Conservation (phyloP, 2,113 vertebrate species). For the Datnioides undecimradiatus region DNA sequence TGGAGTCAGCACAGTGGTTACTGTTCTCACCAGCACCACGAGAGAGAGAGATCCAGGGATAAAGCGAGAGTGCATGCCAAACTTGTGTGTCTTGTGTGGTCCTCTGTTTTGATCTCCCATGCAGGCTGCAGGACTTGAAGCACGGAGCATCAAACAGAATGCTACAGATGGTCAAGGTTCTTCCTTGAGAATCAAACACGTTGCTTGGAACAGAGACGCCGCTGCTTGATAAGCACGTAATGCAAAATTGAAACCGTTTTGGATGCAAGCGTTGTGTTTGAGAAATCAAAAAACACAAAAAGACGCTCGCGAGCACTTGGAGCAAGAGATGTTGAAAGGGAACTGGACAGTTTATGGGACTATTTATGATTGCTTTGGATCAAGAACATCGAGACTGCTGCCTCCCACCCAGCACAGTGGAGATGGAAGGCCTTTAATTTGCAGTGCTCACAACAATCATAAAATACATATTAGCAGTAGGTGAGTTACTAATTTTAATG, state of each 20-base stretch:
- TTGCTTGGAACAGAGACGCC: slow-evolving; percentile 19
- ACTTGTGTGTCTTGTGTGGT: slow-evolving; percentile 23
- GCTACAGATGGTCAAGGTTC: slow-evolving; percentile 37
- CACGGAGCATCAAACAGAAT: slow-evolving; percentile 64
- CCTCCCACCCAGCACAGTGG: neutral
- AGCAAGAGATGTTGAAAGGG: neutral
- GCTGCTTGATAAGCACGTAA: slow-evolving; percentile 9
- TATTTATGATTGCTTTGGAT: neutral
- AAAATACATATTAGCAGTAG: neutral
- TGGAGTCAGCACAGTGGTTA: slow-evolving; percentile 20
- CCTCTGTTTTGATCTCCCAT: slow-evolving; percentile 61
- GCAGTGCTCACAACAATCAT: neutral
- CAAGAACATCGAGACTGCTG: neutral
- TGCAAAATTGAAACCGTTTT: slow-evolving; percentile 25
- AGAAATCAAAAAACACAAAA: neutral
- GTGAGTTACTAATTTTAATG: too few relatives aligned
- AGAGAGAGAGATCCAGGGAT: neutral
- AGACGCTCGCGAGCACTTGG: slow-evolving; percentile 4
- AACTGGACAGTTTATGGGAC: neutral
- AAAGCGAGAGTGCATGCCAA: neutral
- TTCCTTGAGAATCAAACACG: slow-evolving; percentile 36
- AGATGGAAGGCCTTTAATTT: neutral
- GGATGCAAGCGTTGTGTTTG: slow-evolving; percentile 16
- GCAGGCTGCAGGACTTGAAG: slow-evolving; percentile 58
- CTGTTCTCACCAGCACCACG: slow-evolving; percentile 23